Evolutionary conservation across 1,140 invertebrate genomes (phyloP), one percentile per base, ranked within the genome.

Genomic region (Aleiodes sp.): DNA sequence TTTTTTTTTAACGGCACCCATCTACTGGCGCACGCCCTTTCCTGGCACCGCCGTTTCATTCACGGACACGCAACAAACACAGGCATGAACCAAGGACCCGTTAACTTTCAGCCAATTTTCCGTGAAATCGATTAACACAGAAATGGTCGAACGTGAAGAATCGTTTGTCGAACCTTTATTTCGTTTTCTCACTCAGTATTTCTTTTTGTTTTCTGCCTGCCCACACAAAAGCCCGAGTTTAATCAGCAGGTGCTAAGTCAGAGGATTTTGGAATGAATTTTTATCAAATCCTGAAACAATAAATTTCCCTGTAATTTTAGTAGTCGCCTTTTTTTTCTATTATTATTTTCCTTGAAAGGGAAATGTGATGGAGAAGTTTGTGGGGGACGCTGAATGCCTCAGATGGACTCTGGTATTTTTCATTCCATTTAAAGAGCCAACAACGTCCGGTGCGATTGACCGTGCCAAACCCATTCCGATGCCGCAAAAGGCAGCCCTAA

Each of bases 391-490:
- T n/a, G n/a, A n/a, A n/a, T n/a, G n/a, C n/a, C 31, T 46, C n/a
- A 6, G 43, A 41, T 26, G 35, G 16, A 2, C 61, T 26, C 12
- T 28, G 33, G 21, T 28, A 60, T 60, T 43, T 26, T 60, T 31
- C 66, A 33, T 68, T 60, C 66, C 46, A 61, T 68, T 59, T 57
- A 60, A 61, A 59, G 46, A 61, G 60, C 57, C 29, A 69, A 66
- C 43, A 66, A 52, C 60, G 62, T 69, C 67, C 67, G 67, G 60
- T 57, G 14, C 59, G 39, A 68, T 69, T 69, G 35, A 69, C 61
- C 67, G 14, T 69, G 67, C 67, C 60, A 63, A 57, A 68, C 57
- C 37, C n/a, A 52, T 37, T 29, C 28, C 46, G 28, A 62, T 39
- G 33, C 43, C 43, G 43, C 43, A 19, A 56, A 56, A 56, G 46